Conservation (phyloP, 2,797 vertebrate genomes). For the Monodelphis domestica region DNA sequence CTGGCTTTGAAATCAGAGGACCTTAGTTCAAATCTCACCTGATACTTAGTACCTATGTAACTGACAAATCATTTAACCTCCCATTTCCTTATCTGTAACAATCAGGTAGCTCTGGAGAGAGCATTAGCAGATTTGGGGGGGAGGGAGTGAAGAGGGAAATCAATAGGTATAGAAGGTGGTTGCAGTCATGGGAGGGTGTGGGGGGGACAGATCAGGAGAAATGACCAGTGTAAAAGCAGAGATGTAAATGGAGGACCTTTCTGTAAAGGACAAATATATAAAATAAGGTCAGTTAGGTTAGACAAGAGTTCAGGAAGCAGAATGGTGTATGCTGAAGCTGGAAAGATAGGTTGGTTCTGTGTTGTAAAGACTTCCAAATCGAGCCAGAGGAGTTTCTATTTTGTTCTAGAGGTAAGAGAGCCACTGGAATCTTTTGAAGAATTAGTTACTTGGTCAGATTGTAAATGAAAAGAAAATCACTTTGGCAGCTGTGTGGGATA, state of each 20-base stretch:
- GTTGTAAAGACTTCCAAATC: neutral
- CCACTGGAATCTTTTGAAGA: neutral
- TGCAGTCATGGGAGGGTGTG: too few relatives aligned
- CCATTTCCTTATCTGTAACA: too few relatives aligned
- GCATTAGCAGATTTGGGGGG: too few relatives aligned
- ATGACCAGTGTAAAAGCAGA: neutral
- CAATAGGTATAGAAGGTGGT: neutral
- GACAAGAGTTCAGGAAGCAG: neutral
- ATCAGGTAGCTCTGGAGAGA: too few relatives aligned
- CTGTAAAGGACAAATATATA: neutral
- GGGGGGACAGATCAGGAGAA: neutral
- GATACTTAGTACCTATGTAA: neutral
- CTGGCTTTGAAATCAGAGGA: neutral
- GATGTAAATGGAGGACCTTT: neutral
- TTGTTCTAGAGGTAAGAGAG: constrained; percentile 11
- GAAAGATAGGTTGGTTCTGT: neutral
- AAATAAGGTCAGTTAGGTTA: neutral
- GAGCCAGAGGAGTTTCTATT: neutral
- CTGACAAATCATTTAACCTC: neutral
- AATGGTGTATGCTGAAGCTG: neutral
- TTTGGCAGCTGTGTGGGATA: neutral
- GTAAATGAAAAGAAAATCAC: constrained; percentile 10
- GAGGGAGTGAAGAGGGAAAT: too few relatives aligned
- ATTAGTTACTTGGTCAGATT: constrained; percentile 8
- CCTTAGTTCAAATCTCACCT: neutral